Conservation (phyloP, 2,797 vertebrate species). For the Sciurus vulgaris region DNA sequence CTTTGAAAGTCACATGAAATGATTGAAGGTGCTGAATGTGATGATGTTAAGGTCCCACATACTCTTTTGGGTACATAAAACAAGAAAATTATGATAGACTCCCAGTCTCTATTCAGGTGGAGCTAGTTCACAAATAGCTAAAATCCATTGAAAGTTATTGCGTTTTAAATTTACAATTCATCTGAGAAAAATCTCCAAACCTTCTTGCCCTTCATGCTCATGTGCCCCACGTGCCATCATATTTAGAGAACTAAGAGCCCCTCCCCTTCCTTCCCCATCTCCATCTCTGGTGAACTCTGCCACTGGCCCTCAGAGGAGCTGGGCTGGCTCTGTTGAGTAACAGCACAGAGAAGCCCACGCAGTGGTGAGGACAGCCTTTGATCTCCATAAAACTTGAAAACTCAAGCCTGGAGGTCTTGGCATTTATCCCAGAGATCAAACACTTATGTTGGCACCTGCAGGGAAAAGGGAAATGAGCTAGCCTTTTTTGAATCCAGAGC, state of each 20-base stretch:
- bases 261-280: constrained; percentile 58
- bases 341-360: constrained; percentile 69
- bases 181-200: constrained; percentile 41
- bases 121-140: constrained; percentile 57
- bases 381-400: constrained; percentile 81
- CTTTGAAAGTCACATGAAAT: constrained; percentile 26
- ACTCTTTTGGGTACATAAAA: constrained; percentile 15
- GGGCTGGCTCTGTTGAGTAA: constrained; percentile 74
- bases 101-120: neutral
- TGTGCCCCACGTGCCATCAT: constrained; percentile 17
- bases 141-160: constrained; percentile 55
- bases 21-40: neutral
- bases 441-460: constrained; percentile 81
- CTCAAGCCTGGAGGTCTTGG: constrained; percentile 80
- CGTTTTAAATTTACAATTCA: constrained; percentile 45
- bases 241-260: constrained; percentile 46
- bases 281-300: constrained; percentile 64
- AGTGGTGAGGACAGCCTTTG: constrained; percentile 77
- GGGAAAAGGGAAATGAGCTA: constrained; percentile 80
- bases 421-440: constrained; percentile 84
- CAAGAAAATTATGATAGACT: neutral
- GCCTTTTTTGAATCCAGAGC: constrained; percentile 74
- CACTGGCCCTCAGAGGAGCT: constrained; percentile 73
- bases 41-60: neutral
- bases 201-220: constrained; percentile 45